Evolutionary conservation across 2,888 invertebrate species (phyloP).

Genomic region (Ligdia adustata): DNA sequence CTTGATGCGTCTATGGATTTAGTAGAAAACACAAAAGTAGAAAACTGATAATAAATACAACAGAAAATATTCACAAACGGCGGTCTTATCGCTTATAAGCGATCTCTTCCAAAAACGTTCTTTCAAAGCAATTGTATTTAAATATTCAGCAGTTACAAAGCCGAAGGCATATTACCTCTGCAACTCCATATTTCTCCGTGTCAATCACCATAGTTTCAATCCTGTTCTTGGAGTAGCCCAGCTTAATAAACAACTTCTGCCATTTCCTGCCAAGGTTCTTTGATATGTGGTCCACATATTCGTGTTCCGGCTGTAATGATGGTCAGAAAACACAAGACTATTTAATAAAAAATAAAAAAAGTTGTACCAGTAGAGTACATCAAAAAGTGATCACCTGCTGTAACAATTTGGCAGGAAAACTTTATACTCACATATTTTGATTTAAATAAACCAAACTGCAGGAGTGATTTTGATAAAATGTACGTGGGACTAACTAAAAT

Average conservation of each 20-base stretch:
- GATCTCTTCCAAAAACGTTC: neutral
- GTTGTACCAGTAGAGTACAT: no score
- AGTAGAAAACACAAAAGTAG: no score
- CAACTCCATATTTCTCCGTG: conserved; percentile 73
- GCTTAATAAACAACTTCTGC: conserved; percentile 80
- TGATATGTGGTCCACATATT: conserved; percentile 83
- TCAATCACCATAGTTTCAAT: conserved; percentile 84
- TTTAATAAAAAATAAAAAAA: neutral
- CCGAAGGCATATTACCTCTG: no score
- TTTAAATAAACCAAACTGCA: no score
- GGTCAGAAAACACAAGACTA: neutral
- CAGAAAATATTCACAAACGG: neutral
- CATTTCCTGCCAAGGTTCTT: conserved; percentile 85
- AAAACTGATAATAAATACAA: neutral
- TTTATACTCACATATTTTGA: no score
- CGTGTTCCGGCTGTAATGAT: conserved; percentile 74
- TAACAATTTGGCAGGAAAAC: no score
- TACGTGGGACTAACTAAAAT: no score
- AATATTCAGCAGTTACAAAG: no score
- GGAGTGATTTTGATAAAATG: no score
- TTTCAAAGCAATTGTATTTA: no score
- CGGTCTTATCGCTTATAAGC: neutral
- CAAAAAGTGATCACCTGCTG: no score
- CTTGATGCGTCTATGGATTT: no score
- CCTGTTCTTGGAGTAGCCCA: conserved; percentile 84